phyloP scores from a whole-genome alignment of 2,113 vertebrate species.

The Chaetodon trifascialis region DNA sequence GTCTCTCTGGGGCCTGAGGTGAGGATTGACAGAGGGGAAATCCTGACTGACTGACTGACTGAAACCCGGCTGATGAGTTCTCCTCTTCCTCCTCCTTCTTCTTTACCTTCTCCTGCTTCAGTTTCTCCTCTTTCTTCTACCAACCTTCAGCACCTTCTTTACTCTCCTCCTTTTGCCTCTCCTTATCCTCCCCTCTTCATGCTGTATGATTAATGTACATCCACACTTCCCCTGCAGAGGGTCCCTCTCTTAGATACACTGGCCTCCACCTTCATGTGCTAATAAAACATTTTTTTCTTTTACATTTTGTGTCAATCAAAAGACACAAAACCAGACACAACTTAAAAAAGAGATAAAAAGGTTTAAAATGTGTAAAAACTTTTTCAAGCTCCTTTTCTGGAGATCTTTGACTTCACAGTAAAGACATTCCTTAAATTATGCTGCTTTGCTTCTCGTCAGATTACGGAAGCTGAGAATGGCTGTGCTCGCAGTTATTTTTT shows the following conservation, averaged over 20 bases:
- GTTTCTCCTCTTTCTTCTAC: no score
- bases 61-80: constrained; percentile 19
- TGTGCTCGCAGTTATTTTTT: no score
- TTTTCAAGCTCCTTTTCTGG: background rate
- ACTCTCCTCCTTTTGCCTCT: background rate
- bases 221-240: background rate
- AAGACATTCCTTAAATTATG: background rate
- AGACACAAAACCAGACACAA: background rate
- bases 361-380: background rate
- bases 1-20: constrained; percentile 41
- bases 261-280: background rate
- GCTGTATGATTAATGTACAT: constrained; percentile 31
- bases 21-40: constrained; percentile 59
- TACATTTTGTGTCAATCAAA: background rate
- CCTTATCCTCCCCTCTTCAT: background rate
- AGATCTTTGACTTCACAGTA: background rate
- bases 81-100: background rate
- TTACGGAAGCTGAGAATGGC: no score
- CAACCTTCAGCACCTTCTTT: background rate
- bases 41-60: constrained; percentile 62
- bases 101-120: background rate
- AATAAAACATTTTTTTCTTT: background rate
- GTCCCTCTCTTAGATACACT: background rate
- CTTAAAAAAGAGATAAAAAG: background rate
- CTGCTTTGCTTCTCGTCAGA: background rate